Evolutionary conservation across 2,888 invertebrate genomes (phyloP), one percentile per base, ranked within the genome.

Genomic region (Linnaemya vulpina): DNA sequence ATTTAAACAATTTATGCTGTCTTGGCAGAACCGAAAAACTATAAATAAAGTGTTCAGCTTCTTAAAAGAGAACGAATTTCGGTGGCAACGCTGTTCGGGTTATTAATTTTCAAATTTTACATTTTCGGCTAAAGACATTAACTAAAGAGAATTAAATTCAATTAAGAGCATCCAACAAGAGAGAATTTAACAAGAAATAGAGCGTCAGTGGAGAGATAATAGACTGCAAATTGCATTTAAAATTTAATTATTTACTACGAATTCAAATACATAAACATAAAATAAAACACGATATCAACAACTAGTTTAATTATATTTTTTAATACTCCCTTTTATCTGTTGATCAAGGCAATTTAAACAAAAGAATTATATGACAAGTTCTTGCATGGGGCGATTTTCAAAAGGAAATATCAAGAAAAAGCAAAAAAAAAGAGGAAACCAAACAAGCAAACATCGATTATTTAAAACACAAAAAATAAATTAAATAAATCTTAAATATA

Each of bases 401-500:
- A 35, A 58, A 80, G n/a, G 30, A 67, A 79, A 38, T 49, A 20
- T 43, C 20, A 53, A 43, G n/a, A 30, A 30, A 30, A 11, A 11
- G 17, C 22, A 60, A 51, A 70, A 67, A 3, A 22, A 20, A n/a
- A 70, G 38, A 38, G 17, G 60, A 22, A 25, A 20, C 1, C 17
- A 46, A 51, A 53, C n/a, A 35, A 46, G 5, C 35, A 60, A 75
- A 58, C 40, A 68, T 68, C 22, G 67, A 58, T 73, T 40, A 73
- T 17, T 38, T 25, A 63, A 15, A 43, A 22, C 63, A 53, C 20
- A 22, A 60, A 8, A 25, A 80, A 49, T 25, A 35, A 71, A 67
- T 65, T 58, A 67, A 67, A 80, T 67, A 74, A 80, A 67, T 71
- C 49, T 58, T 65, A 65, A 17, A n/a, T 17, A 30, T 30, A 62